Evolutionary conservation across 2,113 vertebrate genomes (phyloP), one percentile per base, ranked within the genome.

Genomic region (Illadopsis cleaveri): DNA sequence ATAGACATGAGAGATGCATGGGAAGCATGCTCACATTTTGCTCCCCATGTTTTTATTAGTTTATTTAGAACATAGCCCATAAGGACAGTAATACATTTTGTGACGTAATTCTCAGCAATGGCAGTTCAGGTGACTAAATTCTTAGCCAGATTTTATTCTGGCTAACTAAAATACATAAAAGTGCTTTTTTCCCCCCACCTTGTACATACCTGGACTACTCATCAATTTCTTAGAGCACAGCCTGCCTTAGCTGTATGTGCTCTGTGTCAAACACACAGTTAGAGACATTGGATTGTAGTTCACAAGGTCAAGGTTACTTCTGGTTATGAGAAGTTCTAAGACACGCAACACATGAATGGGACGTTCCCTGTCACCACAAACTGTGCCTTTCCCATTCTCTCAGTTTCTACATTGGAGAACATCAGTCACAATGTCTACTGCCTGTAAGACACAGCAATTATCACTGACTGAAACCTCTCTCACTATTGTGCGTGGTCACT

Each of bases 121-220:
- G 23, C 10, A 45, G 17, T 40, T 80, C 28, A 71, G 44, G 20
- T 35, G 37, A 80, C 20, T 44, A 62, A 86, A 79, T 71, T 53
- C 31, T 62, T 19, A 68, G 18, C 4, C 35, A 69, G 45, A 81
- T 51, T 89, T 64, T 47, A 51, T 25, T 56, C 25, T 54, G 12
- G 12, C 17, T 89, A 35, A 89, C 68, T 72, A 76, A 82, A 65
- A 66, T 7, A 58, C 5, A 37, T 10, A 38, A 54, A 78, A 20
- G 5, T 22, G 7, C 1, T 3, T 24, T 24, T 15, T 20, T 7
- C 9, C 4, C 4, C 10, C 9, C 40, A 40, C 21, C 18, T 38
- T 21, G 10, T 31, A 35, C 3, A 5, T 19, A 11, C 10, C 33
- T 42, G 25, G 12, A 13, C 4, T 60, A 18, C 15, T 45, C 1